A percentile compares a stretch with the other conserved stretches of the same genome.
phyloP scores from a whole-genome alignment of 37 sponge, comb jelly and placozoan species.

The Beroe ovata region DNA sequence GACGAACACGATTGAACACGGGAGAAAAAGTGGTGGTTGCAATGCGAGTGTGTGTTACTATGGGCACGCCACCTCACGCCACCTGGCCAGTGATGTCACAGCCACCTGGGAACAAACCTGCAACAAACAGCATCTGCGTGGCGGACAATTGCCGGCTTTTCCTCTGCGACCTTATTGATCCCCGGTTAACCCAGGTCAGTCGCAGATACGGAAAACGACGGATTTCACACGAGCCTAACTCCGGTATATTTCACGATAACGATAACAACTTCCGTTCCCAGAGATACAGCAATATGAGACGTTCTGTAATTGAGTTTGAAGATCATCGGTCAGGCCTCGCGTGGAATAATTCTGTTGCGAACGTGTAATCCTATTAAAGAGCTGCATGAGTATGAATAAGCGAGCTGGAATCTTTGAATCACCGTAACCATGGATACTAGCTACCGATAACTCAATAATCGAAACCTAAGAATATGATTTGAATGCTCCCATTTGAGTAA shows the following conservation, averaged over 20 bases:
- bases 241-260: too few relatives aligned
- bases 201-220: too few relatives aligned
- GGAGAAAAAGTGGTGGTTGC: background rate
- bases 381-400: background rate
- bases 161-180: too few relatives aligned
- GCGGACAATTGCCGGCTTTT: too few relatives aligned
- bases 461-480: background rate
- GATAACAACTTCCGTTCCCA: too few relatives aligned
- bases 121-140: too few relatives aligned
- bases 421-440: background rate
- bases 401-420: background rate
- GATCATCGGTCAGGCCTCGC: background rate
- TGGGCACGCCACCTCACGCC: background rate
- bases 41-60: background rate
- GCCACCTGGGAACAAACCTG: too few relatives aligned
- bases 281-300: background rate
- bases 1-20: background rate
- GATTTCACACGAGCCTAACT: too few relatives aligned
- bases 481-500: background rate
- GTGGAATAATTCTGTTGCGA: constrained; percentile 46
- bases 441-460: background rate
- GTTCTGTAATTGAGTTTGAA: background rate
- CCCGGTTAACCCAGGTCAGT: too few relatives aligned
- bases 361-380: constrained; percentile 17
- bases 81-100: background rate